These are phyloP conservation scores for Falco punctatus DNA, from an alignment of 2,113 vertebrate genomes.

Conservation along the genomic window DNA sequence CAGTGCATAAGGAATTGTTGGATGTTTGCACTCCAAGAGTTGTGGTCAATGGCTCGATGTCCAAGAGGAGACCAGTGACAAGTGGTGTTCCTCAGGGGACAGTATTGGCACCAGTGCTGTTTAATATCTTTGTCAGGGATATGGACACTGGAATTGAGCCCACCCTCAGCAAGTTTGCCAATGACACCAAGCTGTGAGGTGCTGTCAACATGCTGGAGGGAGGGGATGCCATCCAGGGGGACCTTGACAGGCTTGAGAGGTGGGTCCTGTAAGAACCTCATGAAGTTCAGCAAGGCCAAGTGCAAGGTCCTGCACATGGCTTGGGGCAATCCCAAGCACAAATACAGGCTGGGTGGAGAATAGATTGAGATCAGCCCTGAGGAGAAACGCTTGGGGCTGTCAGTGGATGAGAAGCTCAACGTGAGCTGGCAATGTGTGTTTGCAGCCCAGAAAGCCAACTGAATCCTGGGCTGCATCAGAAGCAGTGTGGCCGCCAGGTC, in stretches of 20 bases:
- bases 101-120: background rate
- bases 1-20: too few species aligned
- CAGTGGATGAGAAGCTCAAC: background rate
- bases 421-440: accelerated
- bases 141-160: background rate
- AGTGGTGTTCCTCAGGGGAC: too few species aligned
- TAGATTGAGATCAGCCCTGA: background rate
- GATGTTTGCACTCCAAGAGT: too few species aligned
- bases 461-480: background rate
- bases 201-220: background rate
- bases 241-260: background rate
- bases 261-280: background rate
- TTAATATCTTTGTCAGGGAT: background rate
- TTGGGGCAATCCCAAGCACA: background rate
- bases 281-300: background rate
- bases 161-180: background rate
- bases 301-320: background rate
- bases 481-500: background rate
- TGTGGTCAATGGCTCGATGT: too few species aligned
- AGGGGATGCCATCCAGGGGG: background rate
- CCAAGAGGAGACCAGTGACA: too few species aligned
- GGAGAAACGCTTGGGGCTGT: background rate
- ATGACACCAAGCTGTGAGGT: background rate
- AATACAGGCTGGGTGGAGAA: background rate
- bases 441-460: background rate